Base-by-base conservation (phyloP, 1,140 invertebrate species). In the Zaprionus taronus region DNA sequence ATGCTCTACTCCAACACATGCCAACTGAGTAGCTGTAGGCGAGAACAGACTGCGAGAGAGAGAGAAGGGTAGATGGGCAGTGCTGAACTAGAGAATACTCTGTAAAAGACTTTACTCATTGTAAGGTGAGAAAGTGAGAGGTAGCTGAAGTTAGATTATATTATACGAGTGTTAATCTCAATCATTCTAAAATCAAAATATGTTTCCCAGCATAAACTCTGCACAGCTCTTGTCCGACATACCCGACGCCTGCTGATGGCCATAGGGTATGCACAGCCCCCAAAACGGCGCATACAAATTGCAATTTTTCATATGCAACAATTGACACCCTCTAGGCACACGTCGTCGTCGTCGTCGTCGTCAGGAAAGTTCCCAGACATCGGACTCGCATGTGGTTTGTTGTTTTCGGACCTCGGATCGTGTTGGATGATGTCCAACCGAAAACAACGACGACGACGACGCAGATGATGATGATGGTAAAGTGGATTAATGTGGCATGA, bases 401-500 rank as follows among this genome's bases (percentile, higher is more conserved):
- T 63, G 76, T 72, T 65, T 62, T 72, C 51, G 77, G 61, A 36
- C 57, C 61, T 49, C 41, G 62, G 47, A 53, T 80, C 58, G 64
- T 64, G 67, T 60, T 68, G 64, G 76, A 38, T 79, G 76, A 67
- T 77, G 76, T 74, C 72, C 76, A 69, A 72, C 44, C 57, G 62
- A 57, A 61, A 72, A 38, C 28, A 51, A 9, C 77, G 70, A 53
- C 57, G 62, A 70, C 57, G 63, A 28, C 34, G 73, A 34, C 47
- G 77, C 34, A 51, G 83, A 83, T 83, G 78, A 73, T 90, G 85
- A 73, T 89, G 85, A 89, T 89, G 86, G 85, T 90, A 90, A 90
- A 90, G 85, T 90, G 85, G 85, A 90, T 90, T 90, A 90, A 90
- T 90, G 86, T 90, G 85, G 85, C 85, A 90, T 90, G 85, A 90